phyloP scores from a whole-genome alignment of 35 echinoderm and acorn worm species.

The Chiridota heheva region DNA sequence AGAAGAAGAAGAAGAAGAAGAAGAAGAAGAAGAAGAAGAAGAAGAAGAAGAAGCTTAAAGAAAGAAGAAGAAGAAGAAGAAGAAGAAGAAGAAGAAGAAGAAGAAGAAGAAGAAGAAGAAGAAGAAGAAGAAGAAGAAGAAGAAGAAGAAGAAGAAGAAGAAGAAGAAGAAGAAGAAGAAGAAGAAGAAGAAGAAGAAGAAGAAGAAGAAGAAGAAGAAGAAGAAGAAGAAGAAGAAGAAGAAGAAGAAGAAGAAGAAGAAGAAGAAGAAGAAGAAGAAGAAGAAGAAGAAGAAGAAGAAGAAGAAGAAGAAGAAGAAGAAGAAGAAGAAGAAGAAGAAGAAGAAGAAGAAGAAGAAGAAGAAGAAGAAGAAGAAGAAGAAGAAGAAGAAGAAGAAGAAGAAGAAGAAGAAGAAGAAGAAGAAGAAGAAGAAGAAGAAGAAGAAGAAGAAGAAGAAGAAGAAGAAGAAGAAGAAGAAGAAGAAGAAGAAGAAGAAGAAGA shows the following conservation, averaged over 20 bases:
- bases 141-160: not conserved
- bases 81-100: constrained; percentile 6
- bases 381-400: not conserved
- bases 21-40: not conserved
- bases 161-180: not conserved
- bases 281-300: not conserved
- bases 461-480: not conserved
- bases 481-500: not conserved
- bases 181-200: not conserved
- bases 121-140: not conserved
- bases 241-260: not conserved
- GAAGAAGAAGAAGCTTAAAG: not conserved
- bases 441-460: not conserved
- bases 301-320: not conserved
- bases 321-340: not conserved
- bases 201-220: not conserved
- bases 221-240: not conserved
- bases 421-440: not conserved
- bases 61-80: not conserved
- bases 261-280: not conserved
- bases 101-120: constrained; percentile 6
- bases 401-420: not conserved
- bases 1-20: not conserved
- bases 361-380: not conserved
- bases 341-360: not conserved